A percentile compares a stretch with the other conserved stretches of the same genome.
phyloP scores from a whole-genome alignment of 1,140 invertebrate genomes.

The Ostrea denselamellosa region DNA sequence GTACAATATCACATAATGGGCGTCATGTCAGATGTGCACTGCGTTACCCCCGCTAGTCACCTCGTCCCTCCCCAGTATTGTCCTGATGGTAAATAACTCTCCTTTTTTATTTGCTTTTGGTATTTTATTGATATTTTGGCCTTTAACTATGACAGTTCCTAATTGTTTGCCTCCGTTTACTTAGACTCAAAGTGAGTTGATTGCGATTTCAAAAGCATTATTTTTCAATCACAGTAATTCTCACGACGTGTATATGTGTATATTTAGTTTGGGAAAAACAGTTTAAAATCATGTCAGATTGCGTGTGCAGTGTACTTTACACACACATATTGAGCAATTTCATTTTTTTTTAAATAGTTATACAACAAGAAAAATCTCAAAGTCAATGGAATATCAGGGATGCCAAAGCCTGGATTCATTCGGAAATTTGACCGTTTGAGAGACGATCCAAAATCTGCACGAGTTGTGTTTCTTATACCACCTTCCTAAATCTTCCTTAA shows the following conservation, averaged over 20 bases:
- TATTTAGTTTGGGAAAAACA: neutral
- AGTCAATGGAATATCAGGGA: too few relatives aligned
- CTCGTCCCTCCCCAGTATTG: neutral
- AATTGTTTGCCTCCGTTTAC: neutral
- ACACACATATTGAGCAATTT: neutral
- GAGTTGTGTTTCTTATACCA: too few relatives aligned
- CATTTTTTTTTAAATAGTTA: neutral
- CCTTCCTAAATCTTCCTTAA: too few relatives aligned
- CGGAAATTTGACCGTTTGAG: neutral
- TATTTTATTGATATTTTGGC: constrained; percentile 11
- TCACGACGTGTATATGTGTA: neutral
- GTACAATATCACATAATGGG: neutral
- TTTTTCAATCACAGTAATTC: neutral
- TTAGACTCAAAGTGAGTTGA: constrained; percentile 17
- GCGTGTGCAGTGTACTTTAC: neutral
- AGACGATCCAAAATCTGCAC: neutral
- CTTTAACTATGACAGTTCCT: neutral
- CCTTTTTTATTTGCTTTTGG: constrained; percentile 9
- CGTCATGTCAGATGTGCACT: neutral
- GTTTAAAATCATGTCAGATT: neutral
- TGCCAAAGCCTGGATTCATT: too few relatives aligned
- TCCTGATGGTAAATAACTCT: neutral
- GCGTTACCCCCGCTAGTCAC: neutral
- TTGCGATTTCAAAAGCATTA: constrained; percentile 21
- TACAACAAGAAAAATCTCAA: neutral